Base-by-base conservation (phyloP, 2,797 vertebrate genomes). In the Loriculus beryllinus region DNA sequence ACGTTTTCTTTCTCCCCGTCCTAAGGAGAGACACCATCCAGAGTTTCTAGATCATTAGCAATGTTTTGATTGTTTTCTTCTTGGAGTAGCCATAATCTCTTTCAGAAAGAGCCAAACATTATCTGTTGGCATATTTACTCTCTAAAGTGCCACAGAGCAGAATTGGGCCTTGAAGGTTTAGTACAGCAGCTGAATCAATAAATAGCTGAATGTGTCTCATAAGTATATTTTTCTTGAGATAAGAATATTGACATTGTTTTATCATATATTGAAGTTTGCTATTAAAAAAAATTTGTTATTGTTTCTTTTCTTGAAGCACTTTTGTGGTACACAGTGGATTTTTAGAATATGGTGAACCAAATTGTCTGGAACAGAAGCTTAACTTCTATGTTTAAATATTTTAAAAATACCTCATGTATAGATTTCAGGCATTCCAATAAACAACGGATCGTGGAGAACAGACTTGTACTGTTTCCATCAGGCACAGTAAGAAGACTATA, bases 361-460 rank as follows among this genome's bases (percentile, higher is more conserved):
- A 74, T 65, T 90, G 76, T 83, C 78, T 93, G 70, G 69, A 96
- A 89, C 93, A 93, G 92, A 81, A 94, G 82, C 82, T 95, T 76
- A 88, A 88, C 62, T 94, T 96, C 93, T 95, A 59, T 91, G 94
- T 91, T 91, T 96, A 96, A 96, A 94, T 84, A 52, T 72, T 96
- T 96, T 93, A 94, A 96, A 97, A 96, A 96, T 97, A 96, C 64
- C 88, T 93, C 88, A 70, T 11, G 26, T 95, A 97, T 97, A 92
- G 90, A 97, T 97, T 95, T 95, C 93, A 95, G 87, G 79, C 92
- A 92, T 95, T 95, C 95, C 88, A 97, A 96, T 95, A 96, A 96
- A 95, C 90, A 96, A 90, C 88, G 70, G 95, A 90, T 95, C 90
- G 86, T 91, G 93, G 88, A 94, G 90, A 96, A 96, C 90, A 91